Percentiles rank a stretch among this genome's conserved stretches.
phyloP scores from a whole-genome alignment of 1,140 invertebrate genomes.

The Hermatobates lingyangjiaoensis region DNA sequence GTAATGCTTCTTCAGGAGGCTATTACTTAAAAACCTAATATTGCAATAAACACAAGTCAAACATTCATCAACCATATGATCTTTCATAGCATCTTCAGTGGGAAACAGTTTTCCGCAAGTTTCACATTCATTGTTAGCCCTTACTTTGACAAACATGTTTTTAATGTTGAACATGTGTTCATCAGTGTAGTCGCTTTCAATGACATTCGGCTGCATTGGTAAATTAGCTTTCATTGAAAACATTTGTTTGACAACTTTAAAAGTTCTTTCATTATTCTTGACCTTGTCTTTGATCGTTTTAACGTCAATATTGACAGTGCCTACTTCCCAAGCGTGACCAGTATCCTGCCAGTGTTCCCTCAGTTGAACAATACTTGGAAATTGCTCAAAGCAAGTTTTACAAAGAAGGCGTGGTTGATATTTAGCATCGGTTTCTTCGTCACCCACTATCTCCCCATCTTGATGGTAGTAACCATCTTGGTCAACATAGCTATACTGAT shows the following conservation, averaged over 20 bases:
- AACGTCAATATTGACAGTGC: conserved; percentile 7
- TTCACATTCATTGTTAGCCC: conserved; percentile 6
- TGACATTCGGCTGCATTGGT: conserved; percentile 3
- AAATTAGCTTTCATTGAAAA: conserved; percentile 8
- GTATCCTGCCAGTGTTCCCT: conserved; percentile 10
- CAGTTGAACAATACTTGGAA: conserved; percentile 2
- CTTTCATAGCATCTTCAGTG: conserved; percentile 1
- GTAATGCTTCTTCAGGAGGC: conserved; percentile 11
- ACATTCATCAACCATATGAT: conserved; percentile 5
- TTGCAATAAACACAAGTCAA: conserved; percentile 9
- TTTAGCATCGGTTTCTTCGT: background rate
- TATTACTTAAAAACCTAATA: conserved; percentile 8
- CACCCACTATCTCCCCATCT: background rate
- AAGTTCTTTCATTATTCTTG: conserved; percentile 11
- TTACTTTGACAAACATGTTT: conserved; percentile 5
- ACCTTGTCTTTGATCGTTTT: conserved; percentile 12
- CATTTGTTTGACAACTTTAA: conserved; percentile 14
- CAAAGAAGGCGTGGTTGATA: background rate
- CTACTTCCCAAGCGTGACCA: conserved; percentile 9
- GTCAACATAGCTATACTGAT: background rate
- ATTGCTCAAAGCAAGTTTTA: conserved; percentile 9
- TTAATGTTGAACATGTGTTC: conserved; percentile 6
- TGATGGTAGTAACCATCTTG: background rate
- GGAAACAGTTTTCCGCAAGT: conserved; percentile 9
- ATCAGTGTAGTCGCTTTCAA: conserved; percentile 1